Evolutionary conservation across 2,888 invertebrate genomes (phyloP).

Genomic region (Diplazon laetatorius): DNA sequence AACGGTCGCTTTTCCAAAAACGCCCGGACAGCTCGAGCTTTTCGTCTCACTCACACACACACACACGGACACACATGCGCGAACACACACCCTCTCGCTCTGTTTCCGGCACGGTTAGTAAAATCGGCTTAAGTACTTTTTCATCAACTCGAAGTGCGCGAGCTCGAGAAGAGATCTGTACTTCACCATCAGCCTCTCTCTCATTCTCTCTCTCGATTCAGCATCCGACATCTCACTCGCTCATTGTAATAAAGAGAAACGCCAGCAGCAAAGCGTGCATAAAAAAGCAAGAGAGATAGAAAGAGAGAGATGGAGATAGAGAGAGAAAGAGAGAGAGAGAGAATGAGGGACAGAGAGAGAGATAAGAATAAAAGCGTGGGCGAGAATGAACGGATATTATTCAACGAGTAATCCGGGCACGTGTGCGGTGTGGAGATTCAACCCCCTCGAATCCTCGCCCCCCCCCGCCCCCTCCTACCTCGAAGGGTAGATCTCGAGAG

Average conservation of each 20-base stretch:
- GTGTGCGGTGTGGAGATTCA: slow-evolving; percentile 21
- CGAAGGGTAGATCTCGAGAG: not conserved
- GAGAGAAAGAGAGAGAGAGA: slow-evolving; percentile 11
- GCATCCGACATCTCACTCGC: not conserved
- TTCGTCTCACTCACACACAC: slow-evolving; percentile 25
- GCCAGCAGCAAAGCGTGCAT: too few species aligned
- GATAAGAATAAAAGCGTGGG: slow-evolving; percentile 15
- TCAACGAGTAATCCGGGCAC: slow-evolving; percentile 16
- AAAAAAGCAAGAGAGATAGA: too few species aligned
- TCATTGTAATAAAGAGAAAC: slow-evolving; percentile 40
- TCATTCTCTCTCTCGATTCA: slow-evolving; percentile 19
- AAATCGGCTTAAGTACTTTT: slow-evolving; percentile 77
- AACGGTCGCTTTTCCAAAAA: slow-evolving; percentile 19
- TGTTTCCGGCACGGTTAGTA: slow-evolving; percentile 32
- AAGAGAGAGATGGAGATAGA: too few species aligned
- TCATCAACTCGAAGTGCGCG: slow-evolving; percentile 68
- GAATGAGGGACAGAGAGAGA: slow-evolving; percentile 31
- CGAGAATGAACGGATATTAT: slow-evolving; percentile 38
- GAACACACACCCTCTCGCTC: too few species aligned
- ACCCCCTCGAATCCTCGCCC: too few species aligned
- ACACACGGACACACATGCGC: too few species aligned
- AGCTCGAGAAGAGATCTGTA: slow-evolving; percentile 12
- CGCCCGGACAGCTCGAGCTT: not conserved
- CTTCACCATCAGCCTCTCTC: not conserved
- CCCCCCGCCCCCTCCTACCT: too few species aligned